Evolutionary conservation across 2,888 invertebrate genomes (phyloP).

Genomic region (Oscheius sp.): DNA sequence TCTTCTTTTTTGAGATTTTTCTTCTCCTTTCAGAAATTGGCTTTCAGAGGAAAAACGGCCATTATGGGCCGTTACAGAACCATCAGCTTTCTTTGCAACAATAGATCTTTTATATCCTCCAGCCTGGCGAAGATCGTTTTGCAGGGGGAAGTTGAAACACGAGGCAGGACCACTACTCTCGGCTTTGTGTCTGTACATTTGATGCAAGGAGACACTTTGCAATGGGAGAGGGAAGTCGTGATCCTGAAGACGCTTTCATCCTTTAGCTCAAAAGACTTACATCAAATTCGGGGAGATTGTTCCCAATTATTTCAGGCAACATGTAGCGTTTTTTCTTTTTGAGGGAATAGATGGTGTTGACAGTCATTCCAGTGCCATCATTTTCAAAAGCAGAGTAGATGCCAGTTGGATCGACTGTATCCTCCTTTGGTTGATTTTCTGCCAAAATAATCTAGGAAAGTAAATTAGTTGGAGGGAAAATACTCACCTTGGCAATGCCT

Average conservation of each 20-base stretch:
- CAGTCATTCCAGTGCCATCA: not conserved
- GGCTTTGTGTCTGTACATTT: not conserved
- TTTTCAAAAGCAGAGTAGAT: not conserved
- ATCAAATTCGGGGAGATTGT: not conserved
- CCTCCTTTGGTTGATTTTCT: too few relatives aligned
- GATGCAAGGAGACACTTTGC: not conserved
- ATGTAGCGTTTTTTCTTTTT: not conserved
- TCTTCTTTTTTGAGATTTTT: not conserved
- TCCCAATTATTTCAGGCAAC: not conserved
- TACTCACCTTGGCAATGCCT: not conserved
- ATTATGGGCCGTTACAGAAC: not conserved
- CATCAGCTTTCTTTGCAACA: too few relatives aligned
- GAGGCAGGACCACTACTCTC: not conserved
- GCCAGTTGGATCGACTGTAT: too few relatives aligned
- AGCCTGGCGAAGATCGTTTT: too few relatives aligned
- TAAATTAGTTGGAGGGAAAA: too few relatives aligned
- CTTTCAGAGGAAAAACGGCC: not conserved
- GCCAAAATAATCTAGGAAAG: too few relatives aligned
- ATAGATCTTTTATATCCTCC: too few relatives aligned
- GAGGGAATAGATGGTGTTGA: not conserved
- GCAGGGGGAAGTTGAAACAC: too few relatives aligned
- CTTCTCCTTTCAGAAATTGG: not conserved
- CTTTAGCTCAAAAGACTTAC: too few relatives aligned
- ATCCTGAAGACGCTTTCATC: not conserved
- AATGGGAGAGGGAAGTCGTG: not conserved